Evolutionary conservation across 2,888 invertebrate species (phyloP).

Genomic region (Pharmacophagus antenor): DNA sequence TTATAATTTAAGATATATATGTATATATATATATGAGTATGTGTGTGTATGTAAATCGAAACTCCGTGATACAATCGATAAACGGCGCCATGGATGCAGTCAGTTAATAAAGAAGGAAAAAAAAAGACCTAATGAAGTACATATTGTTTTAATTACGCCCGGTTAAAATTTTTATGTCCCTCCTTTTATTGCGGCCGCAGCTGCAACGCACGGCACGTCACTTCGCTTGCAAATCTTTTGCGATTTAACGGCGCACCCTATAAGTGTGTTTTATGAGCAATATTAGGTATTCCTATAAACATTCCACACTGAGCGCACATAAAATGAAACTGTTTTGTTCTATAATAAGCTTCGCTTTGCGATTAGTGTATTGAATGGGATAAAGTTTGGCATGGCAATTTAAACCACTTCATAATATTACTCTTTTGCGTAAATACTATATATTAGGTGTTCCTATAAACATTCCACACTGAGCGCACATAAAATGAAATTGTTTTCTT

Average conservation of each 20-base stretch:
- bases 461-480: constrained; percentile 48
- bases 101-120: constrained; percentile 1
- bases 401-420: not conserved
- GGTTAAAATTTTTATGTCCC: constrained; percentile 24
- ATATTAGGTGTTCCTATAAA: constrained; percentile 52
- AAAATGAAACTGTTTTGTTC: constrained; percentile 39
- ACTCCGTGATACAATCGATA: too few species aligned
- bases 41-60: too few species aligned
- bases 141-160: constrained; percentile 29
- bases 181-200: constrained; percentile 41
- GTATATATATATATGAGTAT: too few species aligned
- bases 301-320: constrained; percentile 46
- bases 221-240: constrained; percentile 53
- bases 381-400: not conserved
- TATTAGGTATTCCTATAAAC: constrained; percentile 53
- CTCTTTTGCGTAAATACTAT: too few species aligned
- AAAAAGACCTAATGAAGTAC: constrained; percentile 6
- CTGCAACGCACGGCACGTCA: constrained; percentile 45
- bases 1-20: too few species aligned
- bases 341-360: constrained; percentile 38
- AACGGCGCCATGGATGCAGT: too few species aligned
- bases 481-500: constrained; percentile 39
- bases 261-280: constrained; percentile 47
- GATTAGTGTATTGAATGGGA: not conserved
- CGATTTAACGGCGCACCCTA: constrained; percentile 52